Percentiles rank a stretch among this genome's conserved stretches.
phyloP scores from a whole-genome alignment of 2,888 invertebrate species.

The Pardosa pseudoannulata region DNA sequence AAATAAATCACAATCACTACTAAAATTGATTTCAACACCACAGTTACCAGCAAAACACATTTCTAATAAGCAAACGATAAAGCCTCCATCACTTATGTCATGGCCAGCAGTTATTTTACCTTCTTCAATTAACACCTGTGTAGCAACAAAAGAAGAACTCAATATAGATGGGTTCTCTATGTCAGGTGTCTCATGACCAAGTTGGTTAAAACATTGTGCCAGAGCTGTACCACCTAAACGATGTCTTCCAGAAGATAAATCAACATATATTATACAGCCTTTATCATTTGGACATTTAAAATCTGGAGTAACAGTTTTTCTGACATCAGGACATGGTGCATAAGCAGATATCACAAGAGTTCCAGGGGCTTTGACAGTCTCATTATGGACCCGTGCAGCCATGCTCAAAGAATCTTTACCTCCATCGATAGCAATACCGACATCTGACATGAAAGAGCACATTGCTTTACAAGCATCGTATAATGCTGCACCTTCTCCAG shows the following conservation, averaged over 20 bases:
- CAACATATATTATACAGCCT: slow-evolving; percentile 85
- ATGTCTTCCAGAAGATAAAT: slow-evolving; percentile 85
- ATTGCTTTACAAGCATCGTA: slow-evolving; percentile 92
- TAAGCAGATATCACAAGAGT: slow-evolving; percentile 97
- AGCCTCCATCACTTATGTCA: slow-evolving; percentile 97
- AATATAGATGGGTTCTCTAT: slow-evolving; percentile 84
- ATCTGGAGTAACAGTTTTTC: slow-evolving; percentile 91
- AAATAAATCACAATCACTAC: slow-evolving; percentile 78
- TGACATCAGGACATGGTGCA: slow-evolving; percentile 94
- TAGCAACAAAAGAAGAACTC: slow-evolving; percentile 86
- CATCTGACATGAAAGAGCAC: slow-evolving; percentile 87
- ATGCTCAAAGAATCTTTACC: slow-evolving; percentile 98
- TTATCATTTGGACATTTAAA: slow-evolving; percentile 83
- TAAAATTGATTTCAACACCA: slow-evolving; percentile 81
- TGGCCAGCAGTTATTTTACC: slow-evolving; percentile 89
- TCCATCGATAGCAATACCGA: slow-evolving; percentile 95
- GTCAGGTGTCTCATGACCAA: slow-evolving; percentile 89
- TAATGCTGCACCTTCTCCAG: slow-evolving; percentile 92
- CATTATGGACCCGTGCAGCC: slow-evolving; percentile 89
- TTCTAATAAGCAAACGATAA: slow-evolving; percentile 91
- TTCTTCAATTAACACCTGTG: slow-evolving; percentile 88
- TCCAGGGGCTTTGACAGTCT: slow-evolving; percentile 82
- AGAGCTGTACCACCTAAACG: slow-evolving; percentile 94
- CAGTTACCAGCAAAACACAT: slow-evolving; percentile 97
- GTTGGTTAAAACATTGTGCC: slow-evolving; percentile 91